Percentiles rank a stretch among this genome's conserved stretches.
Evolutionary conservation across 2,888 invertebrate genomes (phyloP).

Genomic region (Eupeodes luniger): DNA sequence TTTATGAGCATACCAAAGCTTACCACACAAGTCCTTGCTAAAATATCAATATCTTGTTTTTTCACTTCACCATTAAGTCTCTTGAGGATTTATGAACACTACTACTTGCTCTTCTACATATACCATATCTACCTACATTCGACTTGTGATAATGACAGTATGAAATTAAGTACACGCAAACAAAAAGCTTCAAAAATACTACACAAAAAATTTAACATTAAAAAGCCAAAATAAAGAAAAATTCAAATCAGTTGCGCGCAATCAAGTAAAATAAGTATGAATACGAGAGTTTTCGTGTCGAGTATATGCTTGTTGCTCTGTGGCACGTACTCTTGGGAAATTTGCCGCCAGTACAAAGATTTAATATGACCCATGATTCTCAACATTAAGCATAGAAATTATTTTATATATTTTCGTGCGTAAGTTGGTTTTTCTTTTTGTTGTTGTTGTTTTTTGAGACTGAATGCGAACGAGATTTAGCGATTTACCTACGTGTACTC

Average conservation of each 20-base stretch:
- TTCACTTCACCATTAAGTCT: slow-evolving; percentile 44
- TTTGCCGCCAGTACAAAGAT: slow-evolving; percentile 62
- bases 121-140: neutral
- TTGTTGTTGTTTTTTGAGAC: neutral
- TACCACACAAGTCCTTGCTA: slow-evolving; percentile 30
- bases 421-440: neutral
- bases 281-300: neutral
- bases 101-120: slow-evolving; percentile 1
- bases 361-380: slow-evolving; percentile 50
- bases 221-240: slow-evolving; percentile 11
- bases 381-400: slow-evolving; percentile 38
- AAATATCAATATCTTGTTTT: slow-evolving; percentile 52
- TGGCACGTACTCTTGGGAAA: slow-evolving; percentile 65
- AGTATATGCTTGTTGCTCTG: slow-evolving; percentile 6
- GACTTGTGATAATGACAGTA: slow-evolving; percentile 58
- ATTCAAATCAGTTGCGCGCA: slow-evolving; percentile 61
- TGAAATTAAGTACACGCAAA: slow-evolving; percentile 37
- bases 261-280: slow-evolving; percentile 8
- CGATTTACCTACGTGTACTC: neutral
- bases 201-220: slow-evolving; percentile 26
- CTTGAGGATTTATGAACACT: slow-evolving; percentile 48
- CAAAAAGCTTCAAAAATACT: neutral
- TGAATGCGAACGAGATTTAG: too few relatives aligned
- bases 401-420: slow-evolving; percentile 26
- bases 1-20: too few relatives aligned